Base-by-base conservation (phyloP, 2,113 vertebrate species). In the Notarius quadriscutis region DNA sequence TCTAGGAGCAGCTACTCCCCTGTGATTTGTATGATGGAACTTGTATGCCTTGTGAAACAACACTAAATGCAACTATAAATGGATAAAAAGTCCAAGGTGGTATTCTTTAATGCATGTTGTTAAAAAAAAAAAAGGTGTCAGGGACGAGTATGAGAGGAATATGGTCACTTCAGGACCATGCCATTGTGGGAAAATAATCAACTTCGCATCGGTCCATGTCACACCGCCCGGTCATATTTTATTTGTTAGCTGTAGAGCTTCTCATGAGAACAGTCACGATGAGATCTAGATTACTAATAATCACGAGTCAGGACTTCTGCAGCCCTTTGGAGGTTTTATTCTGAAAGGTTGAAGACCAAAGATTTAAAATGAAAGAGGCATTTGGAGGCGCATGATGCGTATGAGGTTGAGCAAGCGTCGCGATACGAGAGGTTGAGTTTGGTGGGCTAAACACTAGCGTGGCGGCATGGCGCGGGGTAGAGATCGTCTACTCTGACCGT, bases 341-440 rank as follows among this genome's bases (percentile, higher is more conserved):
- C 18, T 7, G 18, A 18, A 20, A 60, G 58, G 58, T 20, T 62
- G 18, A 62, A 62, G 58, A 62, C 18, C 58, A 62, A 62, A 22
- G 58, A 62, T 62, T 41, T 41, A 41, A 41, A 41, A 20, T 62
- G 58, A 22, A 62, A 62, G 4, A 60, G 17, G 25, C 12, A 12
- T 51, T 81, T 74, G 27, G 75, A 63, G 55, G 57, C 85, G 80
- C 8, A 34, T 81, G 60, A 78, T 83, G 48, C 20, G 27, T 12
- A 53, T 12, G 74, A 67, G 27, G 74, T 34, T 83, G 41, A 62
- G n/a, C 7, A 9, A n/a, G 85, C 85, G 87, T 85, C 79, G 41
- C 3, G 18, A 30, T 74, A 67, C 25, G 41, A 57, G 9, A 82
- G 57, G 74, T 22, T 50, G 17, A 11, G 51, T 58, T 82, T n/a